Evolutionary conservation across 2,113 vertebrate genomes (phyloP), one percentile per base, ranked within the genome.

Genomic region (Pluvianellus socialis): DNA sequence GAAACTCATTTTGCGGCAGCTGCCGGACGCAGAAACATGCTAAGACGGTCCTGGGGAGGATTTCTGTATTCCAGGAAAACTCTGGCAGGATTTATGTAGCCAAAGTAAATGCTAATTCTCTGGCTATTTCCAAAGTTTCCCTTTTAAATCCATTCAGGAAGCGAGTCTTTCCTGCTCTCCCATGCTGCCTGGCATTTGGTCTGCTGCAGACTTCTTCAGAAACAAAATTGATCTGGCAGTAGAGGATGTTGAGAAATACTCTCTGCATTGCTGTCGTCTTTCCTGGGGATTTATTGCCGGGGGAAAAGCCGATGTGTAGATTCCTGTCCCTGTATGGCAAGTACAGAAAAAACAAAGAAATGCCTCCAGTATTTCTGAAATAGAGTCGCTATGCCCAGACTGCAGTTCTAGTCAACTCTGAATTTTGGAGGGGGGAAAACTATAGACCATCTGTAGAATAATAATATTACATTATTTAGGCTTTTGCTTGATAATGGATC

Each of bases 71-170:
- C n/a, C 38, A 56, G 40, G 49, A 66, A 65, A 91, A 38, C 10
- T 59, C 33, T 7, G 38, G 81, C 44, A 90, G 22, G 30, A 22
- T 42, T 80, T 55, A 8, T 16, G 38, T 24, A n/a, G 71, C 85
- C 58, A 77, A 85, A 90, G 56, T 55, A 76, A 92, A 86, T 14
- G 42, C 40, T n/a, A 49, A 14, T 63, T 55, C 71, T 62, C 50
- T 70, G 35, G 17, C 59, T 80, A 5, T 33, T 86, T 76, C 50
- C 55, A 47, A 42, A 49, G 59, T 47, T 94, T 71, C 21, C 53
- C 72, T 81, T 92, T 26, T 35, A 88, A 91, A 84, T 84, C 76
- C 33, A 3, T 65, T 65, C 9, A 47, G 94, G 94, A 91, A 94
- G 44, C 1, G 1, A 65, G 9, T 14, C 55, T 71, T 93, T 77